Evolutionary conservation across 2,113 vertebrate genomes (phyloP), one percentile per base, ranked within the genome.

Genomic region (Paedocypris sp.): DNA sequence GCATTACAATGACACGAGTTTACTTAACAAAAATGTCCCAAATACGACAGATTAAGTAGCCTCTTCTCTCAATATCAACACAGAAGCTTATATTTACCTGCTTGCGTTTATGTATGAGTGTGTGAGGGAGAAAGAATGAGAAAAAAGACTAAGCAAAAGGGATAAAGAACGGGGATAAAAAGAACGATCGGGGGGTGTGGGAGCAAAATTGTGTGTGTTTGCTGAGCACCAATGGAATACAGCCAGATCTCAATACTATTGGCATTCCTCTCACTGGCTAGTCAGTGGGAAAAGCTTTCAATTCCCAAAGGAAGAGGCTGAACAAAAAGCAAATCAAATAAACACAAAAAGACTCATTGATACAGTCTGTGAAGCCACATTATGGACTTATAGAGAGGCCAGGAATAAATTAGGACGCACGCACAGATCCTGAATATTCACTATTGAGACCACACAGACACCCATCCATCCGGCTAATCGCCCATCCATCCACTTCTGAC

Each of bases 221-320:
- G 58, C 69, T 72, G 75, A 73, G 72, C 78, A 75, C 75, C 63
- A 48, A 71, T 85, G 83, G 82, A 82, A 67, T 57, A 73, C 58
- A 68, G 81, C 83, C 84, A 85, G 76, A 64, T 76, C 67, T 79
- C 82, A 79, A 82, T 64, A 66, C 53, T 78, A 86, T 87, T 87
- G 82, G 80, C 79, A 87, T 86, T 86, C 84, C 72, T 71, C 80
- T 85, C 85, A 85, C 84, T 84, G 77, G 73, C 75, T 60, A 53
- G 80, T 78, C 71, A 75, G 75, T 76, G 79, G 75, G 60, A 80
- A 82, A 72, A 72, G 59, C 74, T 73, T 84, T 83, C 80, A 85
- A 58, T 59, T 77, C 32, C 53, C 60, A 63, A 50, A 66, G 43
- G 53, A 65, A 72, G 75, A 61, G 68, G 60, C 69, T 58, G 77